Base-by-base conservation (phyloP, 2,797 vertebrate species). In the Hemibagrus guttatus region DNA sequence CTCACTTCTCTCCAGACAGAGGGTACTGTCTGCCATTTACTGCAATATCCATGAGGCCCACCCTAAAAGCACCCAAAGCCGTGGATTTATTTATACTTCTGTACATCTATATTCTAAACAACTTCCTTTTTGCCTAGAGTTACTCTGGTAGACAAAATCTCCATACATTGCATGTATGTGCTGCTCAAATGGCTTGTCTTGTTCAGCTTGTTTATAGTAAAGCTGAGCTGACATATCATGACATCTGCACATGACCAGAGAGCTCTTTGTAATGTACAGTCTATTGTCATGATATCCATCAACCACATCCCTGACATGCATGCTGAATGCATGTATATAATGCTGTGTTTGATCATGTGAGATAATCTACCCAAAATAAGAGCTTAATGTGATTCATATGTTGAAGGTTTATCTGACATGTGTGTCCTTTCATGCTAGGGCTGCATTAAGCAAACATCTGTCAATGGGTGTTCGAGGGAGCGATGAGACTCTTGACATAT, bases 371-470 rank as follows among this genome's bases (percentile, higher is more conserved):
- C 28, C 52, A 39, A 71, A 72, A 71, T 83, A 86, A 87, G 64
- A 59, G 63, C 66, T 58, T 71, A 58, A 83, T 58, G 28, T 26
- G 86, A 84, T 88, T 87, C 84, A 86, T 86, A 86, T 89, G 42
- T 54, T 81, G 83, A 79, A 88, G 86, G 90, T 91, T 90, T 90
- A 89, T 84, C 63, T 81, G 87, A 87, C 83, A 84, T 85, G 82
- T 83, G 85, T 35, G 26, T 72, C 71, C 81, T 89, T 89, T 88
- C 88, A 84, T 56, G 76, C 80, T n/a, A 64, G 80, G 75, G 69
- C 75, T 84, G 71, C 86, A 59, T 85, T 79, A 75, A 80, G 74
- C 85, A 91, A 91, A 88, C 90, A 91, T 90, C 89, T 80, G 74
- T 78, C 78, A 42, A 69, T 9, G 58, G 87, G 52, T 63, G 82